Base-by-base conservation (phyloP, 2,797 vertebrate species). In the Oreochromis grahami region DNA sequence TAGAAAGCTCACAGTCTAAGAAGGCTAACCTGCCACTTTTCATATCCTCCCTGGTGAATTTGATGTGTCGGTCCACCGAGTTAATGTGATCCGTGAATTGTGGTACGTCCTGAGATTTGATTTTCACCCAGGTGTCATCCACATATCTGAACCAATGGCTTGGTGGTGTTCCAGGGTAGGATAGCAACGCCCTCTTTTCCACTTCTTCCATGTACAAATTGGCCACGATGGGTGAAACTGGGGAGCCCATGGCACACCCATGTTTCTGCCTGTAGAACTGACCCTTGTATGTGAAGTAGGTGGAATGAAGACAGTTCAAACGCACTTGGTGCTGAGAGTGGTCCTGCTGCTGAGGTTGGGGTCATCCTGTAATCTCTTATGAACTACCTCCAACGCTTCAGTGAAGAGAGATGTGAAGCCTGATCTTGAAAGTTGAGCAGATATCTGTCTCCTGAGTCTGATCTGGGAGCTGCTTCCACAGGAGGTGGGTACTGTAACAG, bases 31-130 rank as follows among this genome's bases (percentile, higher is more conserved):
- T 52, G 51, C 5, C 10, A 12, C n/a, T 4, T 0, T 52, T 52
- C 51, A 21, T 12, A 21, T 52, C 51, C 51, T 52, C n/a, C 10
- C 5, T 52, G 51, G 51, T 52, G 10, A 4, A 6, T 10, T 0
- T 51, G 48, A 50, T 8, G 45, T 3, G 17, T 48, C 0, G 3
- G 14, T 50, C 17, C 17, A 50, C 4, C 0, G 3, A n/a, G 48
- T n/a, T 51, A 9, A n/a, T n/a, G 48, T 51, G 48, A 50, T 50
- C 48, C 1, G 17, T 19, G 48, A 52, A 52, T 0, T 2, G 51
- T 52, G 3, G 10, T 0, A 53, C 1, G 2, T 0, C 51, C 51
- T 12, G 51, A 53, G 52, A 13, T 53, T 7, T 7, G 11, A 53
- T 53, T 3, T 53, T 53, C 52, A 24, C 11, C 6, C 52, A 13